Percentiles rank a stretch among this genome's conserved stretches.
Conservation (phyloP, 92 coral and sea anemone genomes). For the Siderastrea radians region DNA sequence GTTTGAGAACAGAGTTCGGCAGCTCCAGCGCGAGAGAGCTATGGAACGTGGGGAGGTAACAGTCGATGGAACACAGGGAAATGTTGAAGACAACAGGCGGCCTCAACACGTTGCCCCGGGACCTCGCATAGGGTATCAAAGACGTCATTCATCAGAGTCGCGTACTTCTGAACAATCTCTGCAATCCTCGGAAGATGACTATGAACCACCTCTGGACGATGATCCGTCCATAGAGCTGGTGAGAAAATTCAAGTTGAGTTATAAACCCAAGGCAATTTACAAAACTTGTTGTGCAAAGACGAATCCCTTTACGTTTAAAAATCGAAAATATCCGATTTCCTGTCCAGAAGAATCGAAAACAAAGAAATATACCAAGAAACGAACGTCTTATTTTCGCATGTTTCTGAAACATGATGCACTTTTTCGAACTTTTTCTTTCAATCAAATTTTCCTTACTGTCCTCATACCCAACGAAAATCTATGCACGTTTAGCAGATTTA, state of each 20-base stretch:
- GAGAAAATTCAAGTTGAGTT: not conserved
- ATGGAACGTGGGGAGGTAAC: constrained; percentile 50
- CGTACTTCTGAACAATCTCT: constrained; percentile 37
- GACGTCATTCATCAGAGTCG: constrained; percentile 38
- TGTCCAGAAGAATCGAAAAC: no score
- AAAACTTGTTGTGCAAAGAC: no score
- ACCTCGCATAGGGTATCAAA: not conserved
- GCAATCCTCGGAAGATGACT: constrained; percentile 20
- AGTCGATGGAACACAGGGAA: constrained; percentile 26
- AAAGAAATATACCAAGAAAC: no score
- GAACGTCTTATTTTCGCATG: no score
- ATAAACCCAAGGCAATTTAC: no score
- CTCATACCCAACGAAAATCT: no score
- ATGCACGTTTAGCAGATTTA: no score
- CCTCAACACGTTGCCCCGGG: constrained; percentile 5
- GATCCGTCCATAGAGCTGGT: constrained; percentile 48
- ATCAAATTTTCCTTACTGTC: no score
- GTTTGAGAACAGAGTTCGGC: constrained; percentile 77
- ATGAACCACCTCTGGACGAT: constrained; percentile 41
- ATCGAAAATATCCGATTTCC: no score
- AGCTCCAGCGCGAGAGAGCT: constrained; percentile 77
- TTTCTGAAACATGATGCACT: no score
- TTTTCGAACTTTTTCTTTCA: no score
- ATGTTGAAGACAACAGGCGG: constrained; percentile 32
- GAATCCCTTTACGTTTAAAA: no score